Evolutionary conservation across 2,797 vertebrate species (phyloP).

Genomic region (Etheostoma nigrum): DNA sequence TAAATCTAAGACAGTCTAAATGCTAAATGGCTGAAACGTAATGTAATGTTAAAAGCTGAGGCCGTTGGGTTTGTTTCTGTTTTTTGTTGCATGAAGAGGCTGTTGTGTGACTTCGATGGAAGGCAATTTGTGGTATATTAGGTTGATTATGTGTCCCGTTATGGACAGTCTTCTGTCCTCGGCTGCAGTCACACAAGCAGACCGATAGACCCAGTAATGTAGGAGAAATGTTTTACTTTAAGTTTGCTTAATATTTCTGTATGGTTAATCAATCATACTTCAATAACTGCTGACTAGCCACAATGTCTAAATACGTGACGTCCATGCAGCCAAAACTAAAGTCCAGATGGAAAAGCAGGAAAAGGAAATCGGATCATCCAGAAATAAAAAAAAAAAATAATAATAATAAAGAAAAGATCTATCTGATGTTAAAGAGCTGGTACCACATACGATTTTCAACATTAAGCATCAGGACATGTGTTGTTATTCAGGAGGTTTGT

Average conservation of each 20-base stretch:
- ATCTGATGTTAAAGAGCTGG: neutral
- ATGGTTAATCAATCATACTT: conserved; percentile 16
- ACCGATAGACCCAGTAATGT: neutral
- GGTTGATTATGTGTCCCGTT: conserved; percentile 14
- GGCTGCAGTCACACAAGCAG: neutral
- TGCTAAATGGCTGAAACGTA: conserved; percentile 14
- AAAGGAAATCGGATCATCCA: conserved; percentile 23
- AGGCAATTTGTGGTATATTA: conserved; percentile 37
- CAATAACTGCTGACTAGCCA: conserved; percentile 4
- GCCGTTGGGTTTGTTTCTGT: neutral
- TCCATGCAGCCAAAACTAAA: conserved; percentile 16
- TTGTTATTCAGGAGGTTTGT: neutral
- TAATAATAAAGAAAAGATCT: neutral
- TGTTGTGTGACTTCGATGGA: neutral
- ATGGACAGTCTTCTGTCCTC: neutral
- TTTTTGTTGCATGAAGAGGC: neutral
- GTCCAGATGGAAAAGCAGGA: conserved; percentile 31
- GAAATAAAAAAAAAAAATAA: neutral
- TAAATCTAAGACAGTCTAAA: neutral
- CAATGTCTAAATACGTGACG: neutral
- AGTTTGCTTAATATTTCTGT: conserved; percentile 2
- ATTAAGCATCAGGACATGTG: neutral
- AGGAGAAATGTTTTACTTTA: neutral
- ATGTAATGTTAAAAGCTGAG: conserved; percentile 6
- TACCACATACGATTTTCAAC: neutral